Evolutionary conservation across 2,888 invertebrate genomes (phyloP), one percentile per base, ranked within the genome.

Genomic region (Gortyna flavago): DNA sequence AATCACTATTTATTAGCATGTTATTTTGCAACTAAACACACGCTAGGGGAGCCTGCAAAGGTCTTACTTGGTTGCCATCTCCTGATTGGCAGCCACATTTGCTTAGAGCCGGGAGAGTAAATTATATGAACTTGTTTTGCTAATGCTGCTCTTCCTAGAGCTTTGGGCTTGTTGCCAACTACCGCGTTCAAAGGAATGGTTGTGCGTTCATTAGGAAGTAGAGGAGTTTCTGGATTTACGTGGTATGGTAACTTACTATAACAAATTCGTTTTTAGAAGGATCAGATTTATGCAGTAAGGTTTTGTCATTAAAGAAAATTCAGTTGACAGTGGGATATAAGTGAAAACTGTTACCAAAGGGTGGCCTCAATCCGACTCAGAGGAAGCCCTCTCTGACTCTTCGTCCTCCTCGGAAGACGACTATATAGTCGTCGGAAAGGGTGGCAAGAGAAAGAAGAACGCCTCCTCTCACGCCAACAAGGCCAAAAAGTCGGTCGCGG

Each of bases 1-100:
- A 95, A 95, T 94, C 92, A 94, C 94, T 93, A 93, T 94, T 95
- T 94, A 95, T 95, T 95, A 95, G 89, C 80, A 81, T 88, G 93
- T 92, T 90, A 93, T 93, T 94, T 91, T 84, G 89, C 88, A 84
- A 89, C 90, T 92, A 91, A 91, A 90, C 91, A 90, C 75, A 87
- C 79, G 75, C 80, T 80, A 72, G 84, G 69, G 21, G 61, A 77
- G 72, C 69, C 59, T 75, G 77, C 54, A 80, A 85, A 88, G 83
- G 83, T 87, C 85, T 83, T 67, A 77, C 85, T 79, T 68, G 71
- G 61, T 57, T 72, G 75, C 86, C 87, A 85, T 85, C 85, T 75
- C 66, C 79, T 81, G 88, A 88, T 83, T 84, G 81, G 86, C 68
- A 68, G 65, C 65, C 64, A 62, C 77, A 75, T 81, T 84, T 84